Base-by-base conservation (phyloP, 2,888 invertebrate genomes). In the Fissipunctia ypsillon region DNA sequence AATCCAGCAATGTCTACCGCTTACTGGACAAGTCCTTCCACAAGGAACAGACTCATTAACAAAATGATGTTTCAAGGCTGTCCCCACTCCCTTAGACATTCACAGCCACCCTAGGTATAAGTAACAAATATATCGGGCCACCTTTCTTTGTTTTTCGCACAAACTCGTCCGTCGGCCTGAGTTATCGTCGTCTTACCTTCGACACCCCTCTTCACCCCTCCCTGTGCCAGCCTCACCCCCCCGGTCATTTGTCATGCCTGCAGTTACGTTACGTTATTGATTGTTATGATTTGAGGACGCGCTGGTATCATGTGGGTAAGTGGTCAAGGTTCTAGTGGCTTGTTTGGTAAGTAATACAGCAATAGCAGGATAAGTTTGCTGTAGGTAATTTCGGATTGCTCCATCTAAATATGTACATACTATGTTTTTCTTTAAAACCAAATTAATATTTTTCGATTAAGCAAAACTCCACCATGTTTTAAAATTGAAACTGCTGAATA, bases 81-180 rank as follows among this genome's bases (percentile, higher is more conserved):
- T 69, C 65, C 28, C n/a, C 6, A 48, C 35, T 19, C 2, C 19
- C 22, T 45, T 12, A 16, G 4, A 22, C 7, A 19, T 1, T 3
- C 52, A 70, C 78, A 57, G 84, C 66, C 73, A 81, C 85, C 78
- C 82, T 84, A 88, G 70, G 79, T 83, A 87, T 88, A 89, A 90
- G 89, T 90, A 90, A 90, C 90, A 90, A 87, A 91, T 90, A 90
- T 88, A 90, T 90, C 84, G 84, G 79, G 81, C 84, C 87, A 91
- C 90, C 88, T 87, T 86, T 81, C 90, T 91, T 91, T 91, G 91
- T 91, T 91, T 91, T 91, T 90, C 90, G 80, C 85, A 86, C 85
- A 89, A 87, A 90, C 88, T 91, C 88, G 88, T 89, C 90, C 90
- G 87, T 86, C 88, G 89, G 87, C 83, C 84, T 91, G 91, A 92